Evolutionary conservation across 2,888 invertebrate genomes (phyloP), one percentile per base, ranked within the genome.

Genomic region (Chymomyza amoena): DNA sequence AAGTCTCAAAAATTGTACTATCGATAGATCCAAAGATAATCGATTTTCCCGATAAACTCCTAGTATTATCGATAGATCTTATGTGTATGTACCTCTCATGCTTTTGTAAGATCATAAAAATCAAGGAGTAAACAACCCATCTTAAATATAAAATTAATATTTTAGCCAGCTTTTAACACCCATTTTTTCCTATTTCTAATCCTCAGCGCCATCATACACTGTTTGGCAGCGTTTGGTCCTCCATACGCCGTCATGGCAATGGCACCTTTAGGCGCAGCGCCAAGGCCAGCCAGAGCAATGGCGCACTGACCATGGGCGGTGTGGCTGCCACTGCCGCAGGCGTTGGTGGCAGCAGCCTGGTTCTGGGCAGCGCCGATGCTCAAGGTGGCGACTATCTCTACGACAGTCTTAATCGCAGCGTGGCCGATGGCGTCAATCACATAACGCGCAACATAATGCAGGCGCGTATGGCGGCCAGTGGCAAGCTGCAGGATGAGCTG

Each of bases 151-250:
- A 32, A 7, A 32, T 2, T 32, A 7, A 18, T 6, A 4, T 56
- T 32, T 45, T 39, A 51, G 25, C 25, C 4, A 25, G 3, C 4
- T n/a, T 52, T 52, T 15, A 52, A 25, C 7, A 15, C 10, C 7
- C n/a, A 52, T 59, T 36, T 64, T 25, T 59, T 32, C 10, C 10
- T 1, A 45, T 6, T 7, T 36, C 60, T 64, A 67, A 62, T 66
- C 28, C 69, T 15, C 93, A 98, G 98, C 95, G 99, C 90, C 98
- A 99, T 91, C 99, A 99, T 92, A 97, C 97, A 61, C 93, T 99
- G 64, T 99, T 99, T 90, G 99, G 99, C 67, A 97, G 96, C 87
- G 97, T 98, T 39, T 98, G 98, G 97, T 97, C 97, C 9, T 97
- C 97, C 73, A 96, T 98, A 93, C 94, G 96, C 88, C 94, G 96